Evolutionary conservation across 2,113 vertebrate genomes (phyloP), one percentile per base, ranked within the genome.

Genomic region (Toxostoma redivivum): DNA sequence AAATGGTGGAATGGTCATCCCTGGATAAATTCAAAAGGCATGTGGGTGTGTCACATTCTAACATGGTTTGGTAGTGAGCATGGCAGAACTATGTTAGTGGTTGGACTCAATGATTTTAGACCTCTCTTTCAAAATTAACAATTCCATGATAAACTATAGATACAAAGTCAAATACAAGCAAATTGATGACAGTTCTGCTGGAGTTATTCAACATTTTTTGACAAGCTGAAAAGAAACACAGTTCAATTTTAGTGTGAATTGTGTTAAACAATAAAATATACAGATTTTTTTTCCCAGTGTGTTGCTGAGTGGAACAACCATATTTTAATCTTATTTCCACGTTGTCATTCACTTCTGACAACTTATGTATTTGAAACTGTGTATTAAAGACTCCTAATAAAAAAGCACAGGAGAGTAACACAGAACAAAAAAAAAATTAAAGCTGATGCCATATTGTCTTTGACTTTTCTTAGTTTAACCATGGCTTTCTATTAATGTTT

Each of bases 381-480:
- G 19, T 91, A 53, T 73, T 86, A 48, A 50, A 62, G 40, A 64
- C 22, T 56, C 2, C 21, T 72, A 79, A 65, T 42, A 40, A 53
- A 31, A 65, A n/a, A 15, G 38, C 16, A 18, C 14, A 56, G 13
- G 10, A 60, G 24, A 72, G 24, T 91, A 90, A 60, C 9, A 30
- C 2, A 81, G n/a, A 92, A 16, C 3, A 37, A 64, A 47, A 61
- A 42, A 64, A 48, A 12, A 58, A 42, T 5, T 25, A 76, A 76
- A 71, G 21, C 7, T 50, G 54, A 54, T 87, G 47, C 15, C 8
- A 9, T 31, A 48, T 5, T 15, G 14, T n/a, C 24, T 71, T 79
- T 31, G 12, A 79, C 78, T 92, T 88, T 65, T 90, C 64, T 74
- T 92, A 67, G 53, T 92, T 92, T 77, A 82, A 44, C 33, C 23